These are phyloP conservation scores for Brienomyrus longianalis DNA, from an alignment of 2,113 vertebrate species.

Conservation along the genomic window DNA sequence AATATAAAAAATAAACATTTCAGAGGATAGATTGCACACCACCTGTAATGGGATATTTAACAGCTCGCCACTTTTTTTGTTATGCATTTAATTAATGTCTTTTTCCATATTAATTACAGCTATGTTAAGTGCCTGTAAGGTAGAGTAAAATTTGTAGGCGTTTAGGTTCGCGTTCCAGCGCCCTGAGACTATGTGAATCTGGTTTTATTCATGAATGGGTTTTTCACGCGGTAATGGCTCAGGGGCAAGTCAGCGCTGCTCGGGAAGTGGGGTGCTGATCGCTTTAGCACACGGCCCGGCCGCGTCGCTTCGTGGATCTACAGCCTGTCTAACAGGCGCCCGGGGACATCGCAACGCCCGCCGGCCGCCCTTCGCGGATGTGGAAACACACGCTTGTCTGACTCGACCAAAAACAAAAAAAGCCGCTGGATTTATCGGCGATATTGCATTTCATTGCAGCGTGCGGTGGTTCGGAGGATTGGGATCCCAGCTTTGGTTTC, in stretches of 20 bases:
- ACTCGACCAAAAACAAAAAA: conserved; percentile 27
- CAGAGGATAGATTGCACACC: background rate
- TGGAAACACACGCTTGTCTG: conserved; percentile 40
- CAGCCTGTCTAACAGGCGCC: conserved; percentile 43
- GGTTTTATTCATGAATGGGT: conserved; percentile 22
- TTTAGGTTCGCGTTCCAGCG: background rate
- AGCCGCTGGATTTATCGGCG: conserved; percentile 38
- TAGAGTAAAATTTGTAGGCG: background rate
- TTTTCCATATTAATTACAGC: background rate
- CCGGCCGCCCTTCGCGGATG: conserved; percentile 31
- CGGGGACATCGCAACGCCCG: conserved; percentile 33
- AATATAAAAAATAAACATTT: conserved; percentile 27
- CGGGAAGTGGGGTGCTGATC: conserved; percentile 32
- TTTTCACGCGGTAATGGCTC: conserved; percentile 33
- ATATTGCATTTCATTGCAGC: conserved; percentile 41
- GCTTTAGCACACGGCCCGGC: conserved; percentile 39
- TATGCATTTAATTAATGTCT: background rate
- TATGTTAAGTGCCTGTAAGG: background rate
- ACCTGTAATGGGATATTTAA: background rate
- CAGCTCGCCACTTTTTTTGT: background rate
- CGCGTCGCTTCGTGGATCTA: conserved; percentile 35
- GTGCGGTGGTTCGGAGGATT: conserved; percentile 30
- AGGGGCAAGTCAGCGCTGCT: conserved; percentile 30
- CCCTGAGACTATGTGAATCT: conserved; percentile 7
- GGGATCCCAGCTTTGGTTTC: conserved; percentile 34